Evolutionary conservation across 2,888 invertebrate species (phyloP), one percentile per base, ranked within the genome.

Genomic region (Dryomyza anilis): DNA sequence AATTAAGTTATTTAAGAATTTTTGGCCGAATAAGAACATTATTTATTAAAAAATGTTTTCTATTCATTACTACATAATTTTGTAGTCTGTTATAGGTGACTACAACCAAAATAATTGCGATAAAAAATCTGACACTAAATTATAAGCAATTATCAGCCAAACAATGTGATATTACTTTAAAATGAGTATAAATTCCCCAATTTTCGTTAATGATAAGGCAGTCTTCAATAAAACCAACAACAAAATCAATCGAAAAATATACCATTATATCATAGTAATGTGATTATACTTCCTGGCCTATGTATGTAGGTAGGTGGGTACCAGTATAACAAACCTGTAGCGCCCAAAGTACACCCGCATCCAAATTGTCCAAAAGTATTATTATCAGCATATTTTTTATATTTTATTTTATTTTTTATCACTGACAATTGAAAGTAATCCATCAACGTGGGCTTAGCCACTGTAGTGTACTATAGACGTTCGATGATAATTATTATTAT

Each of bases 141-240:
- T 78, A 78, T 76, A 73, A 75, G 73, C 74, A 76, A 76, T 78
- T 76, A 76, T 76, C 77, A 70, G 63, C 70, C 69, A 72, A 73
- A 74, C 76, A 74, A 72, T 72, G 70, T 63, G 70, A 70, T 74
- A 77, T 65, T 70, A 71, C 73, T 72, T 71, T 64, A 69, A 72
- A 74, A 76, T 76, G 73, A 72, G 69, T 70, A 75, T 75, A 73
- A 72, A 74, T 72, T 73, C 66, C 67, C 67, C 64, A 66, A 67
- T 65, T 65, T 56, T 19, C 45, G 39, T 39, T 48, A 65, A 64
- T 62, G 70, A 70, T 67, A 65, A 53, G 63, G 46, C n/a, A n/a
- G n/a, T n/a, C n/a, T n/a, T n/a, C n/a, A n/a, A n/a, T n/a, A n/a
- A n/a, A n/a, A n/a, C n/a, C n/a, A n/a, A n/a, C n/a, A n/a, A n/a